A percentile compares a stretch with the other conserved stretches of the same genome.
Evolutionary conservation across 2,797 vertebrate genomes (phyloP).

Genomic region (Hippoglossus hippoglossus): DNA sequence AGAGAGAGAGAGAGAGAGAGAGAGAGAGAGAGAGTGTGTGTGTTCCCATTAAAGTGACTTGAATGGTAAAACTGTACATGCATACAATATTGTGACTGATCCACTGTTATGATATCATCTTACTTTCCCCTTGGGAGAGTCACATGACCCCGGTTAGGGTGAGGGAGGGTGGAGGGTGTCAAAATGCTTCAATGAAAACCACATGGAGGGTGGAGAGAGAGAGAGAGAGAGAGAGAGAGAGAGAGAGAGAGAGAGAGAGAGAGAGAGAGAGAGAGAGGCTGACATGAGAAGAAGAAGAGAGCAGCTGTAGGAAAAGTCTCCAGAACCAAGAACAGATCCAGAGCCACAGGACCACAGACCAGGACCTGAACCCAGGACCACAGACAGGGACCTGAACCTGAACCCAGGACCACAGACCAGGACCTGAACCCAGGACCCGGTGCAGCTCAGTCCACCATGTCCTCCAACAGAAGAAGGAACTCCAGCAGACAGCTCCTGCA

Average conservation of each 20-base stretch:
- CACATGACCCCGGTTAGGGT: slow-evolving; percentile 74
- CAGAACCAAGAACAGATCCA: slow-evolving; percentile 1
- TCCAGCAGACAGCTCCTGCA: slow-evolving; percentile 88
- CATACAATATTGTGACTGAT: slow-evolving; percentile 51
- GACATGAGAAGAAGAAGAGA: slow-evolving; percentile 49
- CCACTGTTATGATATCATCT: slow-evolving; percentile 74
- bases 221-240: slow-evolving; percentile 36
- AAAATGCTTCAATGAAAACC: slow-evolving; percentile 79
- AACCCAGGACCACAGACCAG: slow-evolving; percentile 9
- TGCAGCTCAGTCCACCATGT: slow-evolving; percentile 73
- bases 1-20: too few relatives aligned
- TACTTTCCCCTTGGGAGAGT: slow-evolving; percentile 70
- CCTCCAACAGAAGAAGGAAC: slow-evolving; percentile 83
- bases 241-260: slow-evolving; percentile 52
- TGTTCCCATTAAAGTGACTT: background rate
- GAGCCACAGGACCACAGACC: background rate
- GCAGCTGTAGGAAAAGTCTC: slow-evolving; percentile 28
- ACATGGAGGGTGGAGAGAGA: slow-evolving; percentile 79
- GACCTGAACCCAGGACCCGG: slow-evolving; percentile 21
- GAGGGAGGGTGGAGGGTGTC: slow-evolving; percentile 39
- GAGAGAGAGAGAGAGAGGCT: slow-evolving; percentile 52
- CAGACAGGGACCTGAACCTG: slow-evolving; percentile 17
- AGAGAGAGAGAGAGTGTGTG: too few relatives aligned
- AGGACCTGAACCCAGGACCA: slow-evolving; percentile 19
- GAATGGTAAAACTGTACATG: background rate